Base-by-base conservation (phyloP, 2,888 invertebrate genomes). In the Athrips mouffetella region DNA sequence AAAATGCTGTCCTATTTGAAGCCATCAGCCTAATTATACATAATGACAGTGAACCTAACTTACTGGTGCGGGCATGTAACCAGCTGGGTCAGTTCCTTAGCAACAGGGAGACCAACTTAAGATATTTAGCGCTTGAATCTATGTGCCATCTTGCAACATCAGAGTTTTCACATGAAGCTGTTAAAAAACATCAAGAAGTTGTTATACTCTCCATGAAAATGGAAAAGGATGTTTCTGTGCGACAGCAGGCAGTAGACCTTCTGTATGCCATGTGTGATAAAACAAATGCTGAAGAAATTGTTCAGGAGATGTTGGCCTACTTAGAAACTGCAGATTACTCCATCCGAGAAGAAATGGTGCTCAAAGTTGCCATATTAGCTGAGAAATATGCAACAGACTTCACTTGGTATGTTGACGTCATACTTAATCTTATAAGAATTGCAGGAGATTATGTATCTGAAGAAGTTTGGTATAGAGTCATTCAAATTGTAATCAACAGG, bases 261-360 rank as follows among this genome's bases (percentile, higher is more conserved):
- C 88, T 99, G 1, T 99, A 99, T 89, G 99, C 99, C 33, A 99
- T 99, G 99, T 99, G 99, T 88, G 99, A 99, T 85, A 96, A 98
- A 73, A 96, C 96, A 60, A 99, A 99, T 89, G 98, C 99, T 16
- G 98, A 98, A 81, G 98, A 99, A 89, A 99, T 99, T 76, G 99
- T 99, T 4, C 97, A 98, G 75, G 99, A 99, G 88, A 99, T 99
- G 99, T 90, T 99, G 62, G 96, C 97, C 75, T 99, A 99, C 79
- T 89, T 99, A 62, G 99, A 99, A 90, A 98, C 98, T 18, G 99
- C 99, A 49, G 99, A 99, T 86, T 99, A 99, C 86, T 99, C 99
- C 20, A 99, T 99, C 66, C 91, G 99, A 60, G 99, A 99, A 88
- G 99, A 99, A 89, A 99, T 99, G 99, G 99, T 99, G 30, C 89